phyloP scores from a whole-genome alignment of 2,797 vertebrate genomes.

The Champsocephalus esox region DNA sequence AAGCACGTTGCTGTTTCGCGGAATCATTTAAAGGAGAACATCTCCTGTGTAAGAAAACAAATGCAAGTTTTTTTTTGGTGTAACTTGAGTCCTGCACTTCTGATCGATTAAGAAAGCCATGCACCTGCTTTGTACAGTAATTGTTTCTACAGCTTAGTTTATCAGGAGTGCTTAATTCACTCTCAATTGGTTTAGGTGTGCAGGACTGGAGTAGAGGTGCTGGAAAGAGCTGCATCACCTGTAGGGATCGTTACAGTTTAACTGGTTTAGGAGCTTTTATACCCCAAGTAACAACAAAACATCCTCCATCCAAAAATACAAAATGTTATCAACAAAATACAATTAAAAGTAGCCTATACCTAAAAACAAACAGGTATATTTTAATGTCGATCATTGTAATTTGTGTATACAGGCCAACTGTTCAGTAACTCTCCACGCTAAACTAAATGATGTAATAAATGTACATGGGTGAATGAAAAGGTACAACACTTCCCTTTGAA shows the following conservation, averaged over 20 bases:
- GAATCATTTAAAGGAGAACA: constrained; percentile 75
- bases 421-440: not conserved
- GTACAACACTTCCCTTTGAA: not conserved
- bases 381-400: too few species aligned
- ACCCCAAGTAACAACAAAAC: too few species aligned
- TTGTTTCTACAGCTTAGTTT: not conserved
- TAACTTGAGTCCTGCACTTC: not conserved
- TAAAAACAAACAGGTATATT: too few species aligned
- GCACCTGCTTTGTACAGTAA: too few species aligned
- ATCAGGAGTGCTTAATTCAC: constrained; percentile 9
- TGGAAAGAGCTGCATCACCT: not conserved
- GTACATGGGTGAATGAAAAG: not conserved
- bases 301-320: too few species aligned
- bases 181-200: constrained; percentile 2
- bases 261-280: not conserved
- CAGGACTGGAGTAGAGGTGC: not conserved
- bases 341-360: too few species aligned
- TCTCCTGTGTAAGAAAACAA: not conserved
- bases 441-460: not conserved
- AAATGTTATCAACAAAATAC: too few species aligned
- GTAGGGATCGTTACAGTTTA: too few species aligned
- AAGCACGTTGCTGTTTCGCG: constrained; percentile 76
- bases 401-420: too few species aligned
- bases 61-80: constrained; percentile 1
- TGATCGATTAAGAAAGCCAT: not conserved